These are phyloP conservation scores for Agrochola macilenta DNA, from an alignment of 2,888 invertebrate species.

Conservation along the genomic window DNA sequence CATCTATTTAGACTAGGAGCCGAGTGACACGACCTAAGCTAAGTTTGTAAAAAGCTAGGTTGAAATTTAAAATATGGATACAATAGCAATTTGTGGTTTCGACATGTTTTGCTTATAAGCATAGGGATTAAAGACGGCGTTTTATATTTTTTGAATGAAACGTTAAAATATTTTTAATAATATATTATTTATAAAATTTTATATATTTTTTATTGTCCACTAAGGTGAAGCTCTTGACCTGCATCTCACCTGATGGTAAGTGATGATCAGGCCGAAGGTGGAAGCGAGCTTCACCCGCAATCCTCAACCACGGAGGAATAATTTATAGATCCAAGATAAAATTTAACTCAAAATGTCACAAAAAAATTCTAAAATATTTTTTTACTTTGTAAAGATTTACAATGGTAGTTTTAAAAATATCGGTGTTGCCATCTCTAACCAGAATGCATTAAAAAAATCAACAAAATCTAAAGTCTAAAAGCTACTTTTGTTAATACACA, in stretches of 20 bases:
- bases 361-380: not conserved
- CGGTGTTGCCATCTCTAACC: constrained; percentile 42
- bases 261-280: no score
- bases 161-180: no score
- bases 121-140: constrained; percentile 28
- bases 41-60: no score
- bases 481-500: constrained; percentile 63
- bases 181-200: no score
- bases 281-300: no score
- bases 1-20: not conserved
- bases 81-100: constrained; percentile 33
- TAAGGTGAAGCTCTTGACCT: no score
- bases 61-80: no score
- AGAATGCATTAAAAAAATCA: constrained; percentile 49
- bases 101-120: constrained; percentile 17
- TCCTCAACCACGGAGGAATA: no score
- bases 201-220: no score
- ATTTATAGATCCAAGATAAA: not conserved
- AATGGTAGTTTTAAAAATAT: not conserved
- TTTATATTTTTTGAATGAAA: not conserved
- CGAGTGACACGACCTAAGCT: no score
- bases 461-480: constrained; percentile 55
- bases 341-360: not conserved
- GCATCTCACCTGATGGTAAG: no score
- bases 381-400: not conserved